A percentile compares a stretch with the other conserved stretches of the same genome.
These are phyloP conservation scores for Atherinosoma microstoma DNA, from an alignment of 2,797 vertebrate species.

Conservation along the genomic window DNA sequence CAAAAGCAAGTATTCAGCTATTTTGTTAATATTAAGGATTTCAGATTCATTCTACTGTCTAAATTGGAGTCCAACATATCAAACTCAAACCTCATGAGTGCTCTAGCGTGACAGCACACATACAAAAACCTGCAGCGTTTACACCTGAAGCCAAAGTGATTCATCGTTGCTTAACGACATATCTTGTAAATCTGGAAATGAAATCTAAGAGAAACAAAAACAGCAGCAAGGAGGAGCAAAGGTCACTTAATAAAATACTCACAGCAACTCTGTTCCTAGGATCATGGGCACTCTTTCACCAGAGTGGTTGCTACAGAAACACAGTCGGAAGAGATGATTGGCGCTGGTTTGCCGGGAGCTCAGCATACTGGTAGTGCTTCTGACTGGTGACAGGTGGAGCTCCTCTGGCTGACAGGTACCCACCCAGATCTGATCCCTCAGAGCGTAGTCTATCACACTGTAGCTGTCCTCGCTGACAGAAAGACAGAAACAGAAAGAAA, in stretches of 20 bases:
- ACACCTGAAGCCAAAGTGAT: neutral
- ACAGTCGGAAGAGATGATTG: constrained; percentile 88
- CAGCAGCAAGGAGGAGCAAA: constrained; percentile 9
- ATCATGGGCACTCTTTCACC: constrained; percentile 90
- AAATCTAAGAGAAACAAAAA: constrained; percentile 27
- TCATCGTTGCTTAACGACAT: constrained; percentile 5
- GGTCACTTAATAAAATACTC: constrained; percentile 75
- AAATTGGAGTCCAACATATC: constrained; percentile 1
- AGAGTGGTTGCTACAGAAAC: constrained; percentile 89
- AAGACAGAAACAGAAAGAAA: neutral
- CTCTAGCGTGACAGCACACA: neutral
- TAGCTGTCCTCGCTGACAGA: constrained; percentile 93
- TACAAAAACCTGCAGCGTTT: neutral
- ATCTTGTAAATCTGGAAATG: constrained; percentile 10
- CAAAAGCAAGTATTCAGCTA: constrained; percentile 1
- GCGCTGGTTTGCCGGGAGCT: constrained; percentile 83
- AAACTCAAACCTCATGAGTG: neutral
- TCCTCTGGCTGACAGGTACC: constrained; percentile 85
- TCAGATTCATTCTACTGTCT: neutral
- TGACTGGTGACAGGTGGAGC: constrained; percentile 83
- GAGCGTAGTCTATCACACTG: constrained; percentile 90
- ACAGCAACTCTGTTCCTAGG: constrained; percentile 91
- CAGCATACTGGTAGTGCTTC: constrained; percentile 83
- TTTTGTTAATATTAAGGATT: neutral
- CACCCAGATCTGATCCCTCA: constrained; percentile 91